Evolutionary conservation across 1,140 invertebrate species (phyloP).

Genomic region (Drosophila virilis): DNA sequence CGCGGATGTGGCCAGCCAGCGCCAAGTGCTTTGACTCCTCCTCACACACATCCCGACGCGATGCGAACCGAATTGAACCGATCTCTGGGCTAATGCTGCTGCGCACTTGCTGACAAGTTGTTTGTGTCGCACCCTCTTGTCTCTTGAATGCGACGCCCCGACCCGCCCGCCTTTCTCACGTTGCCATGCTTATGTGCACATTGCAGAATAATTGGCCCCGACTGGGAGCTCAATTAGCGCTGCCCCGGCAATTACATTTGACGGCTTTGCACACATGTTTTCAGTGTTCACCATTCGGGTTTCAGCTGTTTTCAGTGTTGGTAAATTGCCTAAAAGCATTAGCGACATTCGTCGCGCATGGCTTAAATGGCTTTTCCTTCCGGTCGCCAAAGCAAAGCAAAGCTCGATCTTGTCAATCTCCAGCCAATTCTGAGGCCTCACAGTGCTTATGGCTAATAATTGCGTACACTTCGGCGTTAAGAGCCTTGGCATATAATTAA

Average conservation of each 20-base stretch:
- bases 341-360: conserved; percentile 44
- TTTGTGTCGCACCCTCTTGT: conserved; percentile 54
- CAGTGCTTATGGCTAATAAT: conserved; percentile 32
- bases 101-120: conserved; percentile 77
- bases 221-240: conserved; percentile 71
- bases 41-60: conserved; percentile 41
- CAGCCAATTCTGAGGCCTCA: conserved; percentile 2
- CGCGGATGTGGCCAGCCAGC: conserved; percentile 58
- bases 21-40: conserved; percentile 80
- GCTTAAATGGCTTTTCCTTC: conserved; percentile 71
- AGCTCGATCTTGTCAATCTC: conserved; percentile 11
- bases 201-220: conserved; percentile 76
- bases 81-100: conserved; percentile 20
- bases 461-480: conserved; percentile 59
- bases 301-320: conserved; percentile 48
- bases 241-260: conserved; percentile 71
- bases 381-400: conserved; percentile 38
- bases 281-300: conserved; percentile 1
- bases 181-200: conserved; percentile 56
- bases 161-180: conserved; percentile 49
- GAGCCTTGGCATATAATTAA: conserved; percentile 10
- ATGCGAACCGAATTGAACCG: conserved; percentile 1
- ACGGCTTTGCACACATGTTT: conserved; percentile 63
- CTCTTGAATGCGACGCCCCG: conserved; percentile 48
- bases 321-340: conserved; percentile 56